Base-by-base conservation (phyloP, 2,888 invertebrate species). In the Julus scanicus region DNA sequence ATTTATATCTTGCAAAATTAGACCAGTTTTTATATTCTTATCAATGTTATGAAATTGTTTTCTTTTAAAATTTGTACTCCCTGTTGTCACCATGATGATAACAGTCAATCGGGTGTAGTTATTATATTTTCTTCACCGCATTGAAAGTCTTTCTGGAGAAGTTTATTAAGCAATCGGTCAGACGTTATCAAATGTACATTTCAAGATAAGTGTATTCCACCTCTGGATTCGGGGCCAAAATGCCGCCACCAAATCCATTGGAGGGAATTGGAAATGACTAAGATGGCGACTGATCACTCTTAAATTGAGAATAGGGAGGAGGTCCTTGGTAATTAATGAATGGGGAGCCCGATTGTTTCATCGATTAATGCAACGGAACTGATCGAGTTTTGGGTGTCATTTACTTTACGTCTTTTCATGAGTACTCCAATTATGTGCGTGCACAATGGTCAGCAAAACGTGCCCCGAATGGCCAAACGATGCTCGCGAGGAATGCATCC, bases 391-490 rank as follows among this genome's bases (percentile, higher is more conserved):
- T 80, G 80, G 80, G 80, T 80, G 80, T 80, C 29, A 80, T 80
- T 80, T 80, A 80, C 80, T 80, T 80, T 80, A 80, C 80, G 80
- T 80, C 80, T 80, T 80, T 80, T 80, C 80, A 20, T 29, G 80
- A 80, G 80, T 80, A 80, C 80, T 29, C 80, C 80, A 80, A 80
- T 80, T 80, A 80, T 80, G 80, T 37, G 20, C 80, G 80, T 80
- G 80, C 80, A 80, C 44, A 85, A 85, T 85, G 85, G 85, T 85
- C 85, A 85, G 44, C 85, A 85, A 85, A 85, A 85, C 85, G 85
- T 85, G 85, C 44, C 29, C 49, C 11, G 85, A 85, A 40, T 85
- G n/a, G 44, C 17, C 85, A 85, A 85, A 37, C n/a, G 44, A 85
- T 48, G 44, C 8, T n/a, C 44, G 44, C 20, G 20, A 48, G 44